Evolutionary conservation across 1,140 invertebrate species (phyloP), one percentile per base, ranked within the genome.

Genomic region (Papilio dardanus): DNA sequence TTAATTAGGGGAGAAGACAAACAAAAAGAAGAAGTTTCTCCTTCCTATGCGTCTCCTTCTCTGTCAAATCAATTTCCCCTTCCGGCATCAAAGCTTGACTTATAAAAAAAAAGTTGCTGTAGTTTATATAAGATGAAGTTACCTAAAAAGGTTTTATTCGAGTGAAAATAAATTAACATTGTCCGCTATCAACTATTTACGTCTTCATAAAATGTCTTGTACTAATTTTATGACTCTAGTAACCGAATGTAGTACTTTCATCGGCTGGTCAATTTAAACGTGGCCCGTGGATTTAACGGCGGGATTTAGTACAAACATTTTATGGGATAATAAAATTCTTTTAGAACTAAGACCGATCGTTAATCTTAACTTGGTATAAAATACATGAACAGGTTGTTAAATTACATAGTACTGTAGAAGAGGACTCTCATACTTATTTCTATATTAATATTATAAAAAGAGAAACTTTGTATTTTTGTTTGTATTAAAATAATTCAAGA

Each of bases 261-360:
- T 46, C 42, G 69, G 28, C 86, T 89, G 88, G 86, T 91, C 88
- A 91, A 90, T 91, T 90, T 90, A 88, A 89, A 90, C 77, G 77
- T 71, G 78, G 78, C 83, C 79, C 75, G 80, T 79, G 71, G 81
- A 78, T 84, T 91, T 91, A 90, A 91, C 85, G 83, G 79, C 76
- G 54, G 83, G 85, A 83, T 90, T 91, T 90, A 88, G 24, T 90
- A 86, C 79, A 83, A 75, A 83, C 76, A 74, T 84, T 90, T 91
- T 91, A 91, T 90, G 81, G 80, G 66, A 74, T 83, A 80, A 88
- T 91, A 91, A 91, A 91, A 84, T 87, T 86, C 75, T 82, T 83
- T 82, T 83, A 83, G 83, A 83, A 84, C 81, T 81, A 80, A 85
- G 86, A 84, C 82, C 86, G 80, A 75, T 81, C 82, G 88, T 89